Evolutionary conservation across 2,888 invertebrate genomes (phyloP), one percentile per base, ranked within the genome.

Genomic region (Morpho achilles): DNA sequence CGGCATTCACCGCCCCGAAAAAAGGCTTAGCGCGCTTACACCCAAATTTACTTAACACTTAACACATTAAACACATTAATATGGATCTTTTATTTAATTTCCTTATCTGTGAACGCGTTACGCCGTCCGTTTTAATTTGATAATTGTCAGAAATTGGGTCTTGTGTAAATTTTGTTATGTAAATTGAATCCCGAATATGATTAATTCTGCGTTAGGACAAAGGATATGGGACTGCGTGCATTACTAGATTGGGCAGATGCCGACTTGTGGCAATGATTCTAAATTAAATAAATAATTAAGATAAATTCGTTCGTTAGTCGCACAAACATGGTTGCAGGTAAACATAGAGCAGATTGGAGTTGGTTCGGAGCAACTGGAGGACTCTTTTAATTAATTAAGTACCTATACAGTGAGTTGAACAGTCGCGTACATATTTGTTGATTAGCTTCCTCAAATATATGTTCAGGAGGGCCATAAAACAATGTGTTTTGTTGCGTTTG

Each of bases 11-110:
- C 76, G 74, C 76, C 74, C 73, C 76, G 73, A 74, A 75, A 84
- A 87, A 90, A 85, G 87, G 85, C 82, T 89, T 84, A 84, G 76
- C 78, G 75, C 82, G 88, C 90, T 91, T 89, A 91, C 89, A 88
- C 79, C 75, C 84, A 89, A 91, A 91, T 91, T 90, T 91, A 91
- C 91, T 91, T 90, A 91, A 88, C 91, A 89, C 89, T 82, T 80
- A 64, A 83, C 84, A 79, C 83, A 82, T 85, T 87, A 82, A 82
- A 78, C 79, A 77, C 75, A 76, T 76, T 87, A 87, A 88, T 88
- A 82, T 87, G 84, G 81, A 76, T 75, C 69, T 79, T 68, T 85
- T 85, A 86, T 81, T 73, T 77, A 82, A 88, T 88, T 87, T 80
- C 77, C 84, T 82, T 82, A 84, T 84, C 81, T 75, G 47, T 71